Evolutionary conservation across 1,140 invertebrate genomes (phyloP).

Genomic region (Drosophila pectinifera): DNA sequence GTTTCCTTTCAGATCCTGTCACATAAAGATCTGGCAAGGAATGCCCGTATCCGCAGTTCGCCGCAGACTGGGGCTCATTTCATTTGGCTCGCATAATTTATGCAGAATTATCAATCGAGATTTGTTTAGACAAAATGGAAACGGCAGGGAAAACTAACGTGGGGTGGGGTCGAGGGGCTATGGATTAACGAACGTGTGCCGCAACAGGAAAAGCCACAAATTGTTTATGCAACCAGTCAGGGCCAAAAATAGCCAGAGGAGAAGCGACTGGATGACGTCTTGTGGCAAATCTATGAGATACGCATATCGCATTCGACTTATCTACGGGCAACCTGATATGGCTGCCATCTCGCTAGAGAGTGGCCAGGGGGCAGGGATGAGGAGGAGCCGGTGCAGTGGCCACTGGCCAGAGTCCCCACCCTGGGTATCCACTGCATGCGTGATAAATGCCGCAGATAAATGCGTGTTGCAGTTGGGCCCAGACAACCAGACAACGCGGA

Average conservation of each 20-base stretch:
- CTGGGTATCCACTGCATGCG: slow-evolving; percentile 38
- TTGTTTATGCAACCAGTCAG: slow-evolving; percentile 66
- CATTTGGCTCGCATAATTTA: slow-evolving; percentile 72
- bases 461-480: slow-evolving; percentile 73
- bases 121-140: slow-evolving; percentile 74
- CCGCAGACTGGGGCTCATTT: slow-evolving; percentile 55
- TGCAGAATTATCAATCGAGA: slow-evolving; percentile 76
- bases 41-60: slow-evolving; percentile 64
- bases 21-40: slow-evolving; percentile 54
- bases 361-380: slow-evolving; percentile 5
- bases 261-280: slow-evolving; percentile 24
- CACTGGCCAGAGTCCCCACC: slow-evolving; percentile 18
- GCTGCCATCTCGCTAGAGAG: slow-evolving; percentile 33
- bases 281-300: slow-evolving; percentile 78
- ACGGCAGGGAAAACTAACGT: slow-evolving; percentile 21
- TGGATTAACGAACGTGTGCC: slow-evolving; percentile 48
- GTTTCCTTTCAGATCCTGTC: slow-evolving; percentile 55
- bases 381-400: slow-evolving; percentile 11
- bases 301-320: slow-evolving; percentile 83
- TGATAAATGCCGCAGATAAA: slow-evolving; percentile 82
- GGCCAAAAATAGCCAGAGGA: slow-evolving; percentile 70
- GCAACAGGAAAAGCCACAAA: slow-evolving; percentile 72
- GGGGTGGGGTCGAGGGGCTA: neutral
- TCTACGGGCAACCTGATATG: slow-evolving; percentile 77
- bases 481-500: slow-evolving; percentile 81